phyloP scores from a whole-genome alignment of 2,797 vertebrate species.

The Sciurus vulgaris region DNA sequence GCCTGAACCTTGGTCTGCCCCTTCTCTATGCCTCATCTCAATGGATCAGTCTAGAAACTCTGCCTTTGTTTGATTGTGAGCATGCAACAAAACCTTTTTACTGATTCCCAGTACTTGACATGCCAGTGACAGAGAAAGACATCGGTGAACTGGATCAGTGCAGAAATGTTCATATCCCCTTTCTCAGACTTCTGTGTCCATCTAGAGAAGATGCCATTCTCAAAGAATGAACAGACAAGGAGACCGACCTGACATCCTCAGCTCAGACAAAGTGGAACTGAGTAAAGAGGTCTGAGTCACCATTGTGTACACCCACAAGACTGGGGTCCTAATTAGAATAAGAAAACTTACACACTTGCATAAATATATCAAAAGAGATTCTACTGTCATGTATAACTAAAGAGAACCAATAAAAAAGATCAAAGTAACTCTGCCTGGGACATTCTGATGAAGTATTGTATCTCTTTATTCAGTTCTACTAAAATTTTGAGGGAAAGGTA shows the following conservation, averaged over 20 bases:
- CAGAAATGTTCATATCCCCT: background rate
- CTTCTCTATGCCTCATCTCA: background rate
- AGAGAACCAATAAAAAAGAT: no score
- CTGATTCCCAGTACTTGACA: background rate
- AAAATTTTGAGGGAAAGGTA: background rate
- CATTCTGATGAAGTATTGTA: background rate
- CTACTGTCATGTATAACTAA: no score
- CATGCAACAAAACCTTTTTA: background rate
- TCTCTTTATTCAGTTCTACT: background rate
- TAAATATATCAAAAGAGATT: no score
- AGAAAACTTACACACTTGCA: no score
- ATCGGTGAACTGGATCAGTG: background rate
- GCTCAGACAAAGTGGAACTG: background rate
- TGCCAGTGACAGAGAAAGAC: slow-evolving; percentile 3
- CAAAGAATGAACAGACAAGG: background rate
- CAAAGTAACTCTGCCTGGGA: background rate
- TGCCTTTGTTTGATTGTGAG: background rate
- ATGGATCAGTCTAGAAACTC: background rate
- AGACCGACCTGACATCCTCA: background rate
- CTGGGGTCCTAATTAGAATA: no score
- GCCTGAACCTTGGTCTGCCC: background rate
- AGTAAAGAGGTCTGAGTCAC: background rate
- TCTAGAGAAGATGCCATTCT: background rate
- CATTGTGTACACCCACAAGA: no score
- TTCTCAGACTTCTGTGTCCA: background rate